Evolutionary conservation across 2,888 invertebrate species (phyloP).

Genomic region (Rugalucina vietnamica): DNA sequence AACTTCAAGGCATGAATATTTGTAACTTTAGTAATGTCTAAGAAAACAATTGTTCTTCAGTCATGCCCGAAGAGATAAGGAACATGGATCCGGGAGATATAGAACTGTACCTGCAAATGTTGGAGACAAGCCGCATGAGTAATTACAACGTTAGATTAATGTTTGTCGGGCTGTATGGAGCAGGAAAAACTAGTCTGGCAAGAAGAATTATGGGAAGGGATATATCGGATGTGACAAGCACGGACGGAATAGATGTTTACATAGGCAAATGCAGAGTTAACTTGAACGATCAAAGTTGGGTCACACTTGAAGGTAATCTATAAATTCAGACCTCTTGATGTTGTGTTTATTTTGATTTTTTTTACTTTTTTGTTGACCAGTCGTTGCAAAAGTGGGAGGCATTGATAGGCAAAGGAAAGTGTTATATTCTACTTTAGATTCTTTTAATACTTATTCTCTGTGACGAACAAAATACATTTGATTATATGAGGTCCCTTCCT

Average conservation of each 20-base stretch:
- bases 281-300: slow-evolving; percentile 27
- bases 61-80: slow-evolving; percentile 35
- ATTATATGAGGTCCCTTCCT: too few species aligned
- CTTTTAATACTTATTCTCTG: too few species aligned
- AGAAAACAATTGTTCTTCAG: too few species aligned
- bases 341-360: too few species aligned
- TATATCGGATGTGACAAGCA: slow-evolving; percentile 43
- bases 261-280: slow-evolving; percentile 50
- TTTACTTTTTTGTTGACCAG: too few species aligned
- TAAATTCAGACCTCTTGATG: too few species aligned
- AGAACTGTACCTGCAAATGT: slow-evolving; percentile 33
- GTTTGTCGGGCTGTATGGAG: slow-evolving; percentile 52
- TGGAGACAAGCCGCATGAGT: slow-evolving; percentile 32
- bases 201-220: slow-evolving; percentile 40
- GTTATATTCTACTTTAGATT: too few species aligned
- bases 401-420: too few species aligned
- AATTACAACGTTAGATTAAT: slow-evolving; percentile 49
- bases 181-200: background rate
- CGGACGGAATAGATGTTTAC: slow-evolving; percentile 55
- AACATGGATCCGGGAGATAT: slow-evolving; percentile 42
- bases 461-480: too few species aligned
- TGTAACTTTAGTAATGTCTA: background rate
- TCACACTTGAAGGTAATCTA: slow-evolving; percentile 44
- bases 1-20: background rate
- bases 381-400: too few species aligned